Evolutionary conservation across 2,797 vertebrate genomes (phyloP), one percentile per base, ranked within the genome.

Genomic region (Borostomias antarcticus): DNA sequence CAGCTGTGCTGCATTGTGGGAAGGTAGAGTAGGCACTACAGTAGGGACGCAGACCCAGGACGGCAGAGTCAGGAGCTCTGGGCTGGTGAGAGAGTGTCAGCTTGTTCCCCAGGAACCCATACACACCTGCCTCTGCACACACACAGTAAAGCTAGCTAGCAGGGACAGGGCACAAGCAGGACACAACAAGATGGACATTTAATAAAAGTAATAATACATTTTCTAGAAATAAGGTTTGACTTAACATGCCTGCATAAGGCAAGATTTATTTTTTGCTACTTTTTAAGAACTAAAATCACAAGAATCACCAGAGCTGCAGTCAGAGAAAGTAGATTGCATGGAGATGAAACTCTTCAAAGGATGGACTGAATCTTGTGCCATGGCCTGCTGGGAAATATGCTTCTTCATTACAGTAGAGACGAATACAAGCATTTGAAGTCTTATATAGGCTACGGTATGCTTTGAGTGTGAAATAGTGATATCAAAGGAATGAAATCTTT

Each of bases 401-500:
- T 52, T 68, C 51, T 51, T 66, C 29, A 19, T 13, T 61, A 60
- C 29, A 64, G 32, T 57, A 4, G 29, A 29, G 59, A 30, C 9
- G 35, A 28, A 2, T 69, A 69, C 30, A 57, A 63, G 53, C 52
- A 52, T 66, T 69, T 58, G 69, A 62, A 63, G 64, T 25, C 32
- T 52, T 26, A 64, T 45, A 0, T 10, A n/a, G n/a, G n/a, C n/a
- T n/a, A 48, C 19, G 17, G 57, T 62, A 63, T 50, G 54, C 10
- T 67, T 53, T 62, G 43, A 76, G 61, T 73, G 66, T 74, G 54
- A 75, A 79, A 75, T 2, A 33, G 32, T n/a, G 21, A 56, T 26
- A 72, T 72, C 68, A 80, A 83, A 75, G 35, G 25, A 74, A 79
- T 80, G 62, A 69, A 67, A 51, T 78, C 56, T 63, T 81, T 79